Base-by-base conservation (phyloP, 2,888 invertebrate genomes). In the Oscheius sp. region DNA sequence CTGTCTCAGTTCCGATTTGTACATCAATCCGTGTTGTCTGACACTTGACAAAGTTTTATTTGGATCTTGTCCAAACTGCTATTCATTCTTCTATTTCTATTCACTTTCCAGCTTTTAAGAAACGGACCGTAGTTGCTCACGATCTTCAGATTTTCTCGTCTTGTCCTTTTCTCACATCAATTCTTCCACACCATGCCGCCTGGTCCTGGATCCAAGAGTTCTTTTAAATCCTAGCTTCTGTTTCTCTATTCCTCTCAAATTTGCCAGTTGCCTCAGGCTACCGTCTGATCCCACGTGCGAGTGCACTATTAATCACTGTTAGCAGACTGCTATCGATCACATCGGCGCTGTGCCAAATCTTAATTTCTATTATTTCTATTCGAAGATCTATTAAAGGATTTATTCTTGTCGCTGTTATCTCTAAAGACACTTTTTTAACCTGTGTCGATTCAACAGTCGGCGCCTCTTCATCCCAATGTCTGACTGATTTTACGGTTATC, bases 281-380 rank as follows among this genome's bases (percentile, higher is more conserved):
- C 66, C 52, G 66, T 66, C 52, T 66, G 66, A 66, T 66, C 52
- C 66, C 66, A 66, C 66, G 66, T 66, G 66, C 49, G 64, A 52
- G 49, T 52, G 66, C 66, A 66, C 66, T 52, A 66, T 66, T 66
- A 66, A 66, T 66, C 66, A 66, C 49, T 52, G 66, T 66, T 66
- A 66, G 52, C 66, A 66, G 52, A 52, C 52, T 35, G 21, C 52
- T 25, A 66, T 66, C 66, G 66, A 66, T 66, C 66, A 27, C 49
- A 18, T 43, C 43, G 45, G 63, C 63, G 63, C 46, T 45, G 18
- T 63, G 63, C 63, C 63, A 63, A 63, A 46, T 55, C 21, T 55
- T 55, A 13, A 55, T 21, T 6, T 35, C 35, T 35, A 35, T 35
- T 35, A 35, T 35, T 35, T 35, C 35, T 35, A 35, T 35, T 9